Evolutionary conservation across 2,113 vertebrate genomes (phyloP), one percentile per base, ranked within the genome.

Genomic region (Talpa occidentalis): DNA sequence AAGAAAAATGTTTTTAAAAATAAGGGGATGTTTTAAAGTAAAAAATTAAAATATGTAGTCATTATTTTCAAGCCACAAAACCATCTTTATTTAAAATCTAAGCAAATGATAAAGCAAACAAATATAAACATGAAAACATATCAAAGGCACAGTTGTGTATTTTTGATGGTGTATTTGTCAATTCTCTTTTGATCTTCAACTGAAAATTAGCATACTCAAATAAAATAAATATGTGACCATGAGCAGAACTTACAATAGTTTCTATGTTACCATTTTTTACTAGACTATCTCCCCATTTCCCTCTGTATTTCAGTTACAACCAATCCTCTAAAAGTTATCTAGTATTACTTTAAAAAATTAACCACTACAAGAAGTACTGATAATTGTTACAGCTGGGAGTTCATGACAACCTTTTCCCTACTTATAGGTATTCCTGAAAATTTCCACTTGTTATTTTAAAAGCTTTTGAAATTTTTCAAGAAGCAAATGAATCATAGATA

Each of bases 301-400:
- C 66, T 70, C 72, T 80, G 22, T 62, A 84, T 84, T 67, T 84
- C 14, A 73, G 40, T 44, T 88, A 81, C 0, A 73, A 78, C 1
- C 14, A 32, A 17, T 64, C 49, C 47, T 94, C 30, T 59, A 52
- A 32, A 91, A 95, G 11, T 32, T 83, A 89, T 16, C 66, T 64
- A 88, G 26, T 47, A 70, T 21, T 47, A 56, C 17, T 64, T 90
- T 94, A 96, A 91, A 30, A 78, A 77, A 94, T 56, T 95, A 80
- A 77, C 60, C 22, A 83, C 22, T 49, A 37, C 56, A 80, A 62
- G 21, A 95, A 87, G 74, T 64, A 42, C 1, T 95, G 24, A 30
- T 66, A 59, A 49, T 12, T 88, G 14, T 42, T 73, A 22, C 1
- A 95, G 77, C 10, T 94, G 35, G 56, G 17, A 95, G 24, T 79